Base-by-base conservation (phyloP, 2,888 invertebrate genomes). In the Enchytraeus crypticus region DNA sequence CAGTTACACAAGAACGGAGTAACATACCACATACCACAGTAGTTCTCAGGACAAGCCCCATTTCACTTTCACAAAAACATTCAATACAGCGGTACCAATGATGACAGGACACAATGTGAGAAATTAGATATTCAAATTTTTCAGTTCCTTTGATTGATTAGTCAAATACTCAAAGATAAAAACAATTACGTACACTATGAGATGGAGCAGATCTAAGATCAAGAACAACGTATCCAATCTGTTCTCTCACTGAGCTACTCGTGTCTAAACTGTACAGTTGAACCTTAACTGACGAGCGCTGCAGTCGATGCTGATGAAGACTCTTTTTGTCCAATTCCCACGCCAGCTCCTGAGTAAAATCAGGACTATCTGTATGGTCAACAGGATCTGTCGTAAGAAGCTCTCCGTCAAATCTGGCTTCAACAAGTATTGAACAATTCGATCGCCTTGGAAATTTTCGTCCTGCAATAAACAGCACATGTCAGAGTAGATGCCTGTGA, bases 361-460 rank as follows among this genome's bases (percentile, higher is more conserved):
- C 73, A 29, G 80, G 79, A 21, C 55, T 67, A 59, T 78, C 76
- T 4, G 71, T 65, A 69, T 80, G 80, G 30, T 74, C 72, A 3
- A 80, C 76, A 26, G 79, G 79, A 67, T 81, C 80, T 27, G 80
- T 79, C 1, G 74, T 68, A 59, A 81, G 70, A 11, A 78, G 67
- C 67, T 81, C 80, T 3, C 80, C 80, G 72, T 80, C 80, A 71
- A 81, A 80, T 57, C 74, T 74, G 3, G 80, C 80, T 66, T 81
- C 81, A 23, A 73, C 74, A 38, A 79, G 65, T n/a, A 81, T 63
- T 57, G 75, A 66, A 62, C 75, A 75, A 43, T 71, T 71, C 26
- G 73, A 69, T 54, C 79, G 70, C 60, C 73, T 75, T 38, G 79
- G 80, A 69, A 80, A 80, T 60, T 76, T 74, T 46, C 77, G 70